Percentiles rank a stretch among this genome's conserved stretches.
Evolutionary conservation across 2,888 invertebrate species (phyloP).

Genomic region (Erannis defoliaria): DNA sequence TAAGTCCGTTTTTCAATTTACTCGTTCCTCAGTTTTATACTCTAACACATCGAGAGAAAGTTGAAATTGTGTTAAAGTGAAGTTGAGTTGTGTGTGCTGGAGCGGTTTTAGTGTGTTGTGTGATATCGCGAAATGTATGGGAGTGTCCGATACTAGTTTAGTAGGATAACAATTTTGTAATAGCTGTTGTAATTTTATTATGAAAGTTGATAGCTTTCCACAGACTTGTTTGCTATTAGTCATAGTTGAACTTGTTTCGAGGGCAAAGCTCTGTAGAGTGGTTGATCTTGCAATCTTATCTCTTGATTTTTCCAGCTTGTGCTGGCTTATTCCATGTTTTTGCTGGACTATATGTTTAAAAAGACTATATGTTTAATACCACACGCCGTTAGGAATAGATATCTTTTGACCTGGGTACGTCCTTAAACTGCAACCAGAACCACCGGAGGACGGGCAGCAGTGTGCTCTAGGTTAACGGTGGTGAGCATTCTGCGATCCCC

Average conservation of each 20-base stretch:
- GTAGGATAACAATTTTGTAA: slow-evolving; percentile 39
- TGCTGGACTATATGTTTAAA: too few relatives aligned
- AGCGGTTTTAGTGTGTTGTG: slow-evolving; percentile 20
- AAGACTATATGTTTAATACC: too few relatives aligned
- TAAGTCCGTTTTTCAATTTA: slow-evolving; percentile 21
- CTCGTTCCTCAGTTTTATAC: slow-evolving; percentile 25
- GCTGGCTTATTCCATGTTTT: not conserved
- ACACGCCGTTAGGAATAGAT: too few relatives aligned
- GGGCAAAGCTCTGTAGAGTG: slow-evolving; percentile 6
- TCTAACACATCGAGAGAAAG: slow-evolving; percentile 34
- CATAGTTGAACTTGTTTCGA: slow-evolving; percentile 10
- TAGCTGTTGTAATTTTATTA: slow-evolving; percentile 40
- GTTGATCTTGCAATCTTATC: too few relatives aligned
- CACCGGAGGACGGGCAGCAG: too few relatives aligned
- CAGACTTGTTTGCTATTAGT: slow-evolving; percentile 17
- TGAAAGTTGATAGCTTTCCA: slow-evolving; percentile 35
- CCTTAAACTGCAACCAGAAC: too few relatives aligned
- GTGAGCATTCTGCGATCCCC: too few relatives aligned
- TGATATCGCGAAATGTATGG: slow-evolving; percentile 21
- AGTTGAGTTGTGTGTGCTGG: slow-evolving; percentile 24
- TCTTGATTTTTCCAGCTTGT: not conserved
- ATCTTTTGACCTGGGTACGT: too few relatives aligned
- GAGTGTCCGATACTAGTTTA: slow-evolving; percentile 24
- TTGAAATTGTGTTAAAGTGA: slow-evolving; percentile 40
- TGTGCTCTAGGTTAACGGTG: too few relatives aligned